Conservation (phyloP, 2,888 invertebrate species). For the Dicranocentrus wangi region DNA sequence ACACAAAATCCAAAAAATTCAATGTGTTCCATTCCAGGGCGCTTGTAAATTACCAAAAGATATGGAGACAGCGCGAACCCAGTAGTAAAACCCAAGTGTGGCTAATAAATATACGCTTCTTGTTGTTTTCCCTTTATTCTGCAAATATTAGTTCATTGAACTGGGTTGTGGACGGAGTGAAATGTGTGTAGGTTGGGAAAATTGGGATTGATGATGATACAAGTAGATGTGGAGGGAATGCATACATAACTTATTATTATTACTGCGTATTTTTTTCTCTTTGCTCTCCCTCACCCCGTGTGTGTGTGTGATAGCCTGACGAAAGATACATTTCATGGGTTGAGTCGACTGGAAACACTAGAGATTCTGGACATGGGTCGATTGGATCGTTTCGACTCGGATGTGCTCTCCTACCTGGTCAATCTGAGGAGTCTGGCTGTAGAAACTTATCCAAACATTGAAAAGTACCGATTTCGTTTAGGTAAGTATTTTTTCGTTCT, state of each 20-base stretch:
- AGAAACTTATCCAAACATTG: constrained; percentile 85
- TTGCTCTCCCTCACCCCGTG: neutral
- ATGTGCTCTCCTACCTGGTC: constrained; percentile 83
- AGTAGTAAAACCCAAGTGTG: no score
- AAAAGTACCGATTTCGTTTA: constrained; percentile 80
- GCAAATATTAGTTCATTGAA: constrained; percentile 4
- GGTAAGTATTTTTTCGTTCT: constrained; percentile 75
- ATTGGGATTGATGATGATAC: constrained; percentile 15
- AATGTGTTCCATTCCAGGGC: no score
- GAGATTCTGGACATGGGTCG: constrained; percentile 84
- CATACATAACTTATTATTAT: constrained; percentile 16
- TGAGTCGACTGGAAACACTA: constrained; percentile 83
- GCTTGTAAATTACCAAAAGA: no score
- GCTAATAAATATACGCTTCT: no score
- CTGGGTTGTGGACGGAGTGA: neutral
- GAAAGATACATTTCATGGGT: constrained; percentile 82
- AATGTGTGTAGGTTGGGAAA: constrained; percentile 1
- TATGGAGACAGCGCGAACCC: no score
- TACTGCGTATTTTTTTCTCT: constrained; percentile 8
- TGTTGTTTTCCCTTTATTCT: neutral
- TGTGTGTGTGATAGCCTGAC: constrained; percentile 81
- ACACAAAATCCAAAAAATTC: no score
- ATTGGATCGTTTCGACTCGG: constrained; percentile 84
- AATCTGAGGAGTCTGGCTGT: constrained; percentile 83
- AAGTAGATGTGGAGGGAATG: neutral